A percentile compares a stretch with the other conserved stretches of the same genome.
These are phyloP conservation scores for Morpho helenor DNA, from an alignment of 2,888 invertebrate species.

Conservation along the genomic window DNA sequence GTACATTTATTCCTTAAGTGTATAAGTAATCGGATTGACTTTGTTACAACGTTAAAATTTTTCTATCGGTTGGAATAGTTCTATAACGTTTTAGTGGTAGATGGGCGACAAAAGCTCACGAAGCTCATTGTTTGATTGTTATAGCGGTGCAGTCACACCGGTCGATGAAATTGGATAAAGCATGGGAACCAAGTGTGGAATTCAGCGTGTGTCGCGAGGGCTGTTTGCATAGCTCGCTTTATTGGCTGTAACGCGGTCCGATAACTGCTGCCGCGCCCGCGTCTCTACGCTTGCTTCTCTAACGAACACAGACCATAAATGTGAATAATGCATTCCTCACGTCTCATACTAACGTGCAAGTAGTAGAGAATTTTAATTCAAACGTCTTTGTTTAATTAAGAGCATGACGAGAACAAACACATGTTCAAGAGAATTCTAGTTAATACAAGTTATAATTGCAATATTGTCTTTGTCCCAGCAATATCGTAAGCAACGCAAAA, in stretches of 20 bases:
- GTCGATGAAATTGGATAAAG: slow-evolving; percentile 75
- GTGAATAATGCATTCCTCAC: slow-evolving; percentile 53
- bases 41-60: background rate
- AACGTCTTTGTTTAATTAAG: too few relatives aligned
- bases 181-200: slow-evolving; percentile 72
- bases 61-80: background rate
- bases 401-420: too few relatives aligned
- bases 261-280: slow-evolving; percentile 43
- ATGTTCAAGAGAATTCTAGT: too few relatives aligned
- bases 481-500: background rate
- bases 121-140: slow-evolving; percentile 65
- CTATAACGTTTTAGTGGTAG: slow-evolving; percentile 42
- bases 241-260: slow-evolving; percentile 68
- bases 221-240: slow-evolving; percentile 75
- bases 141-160: slow-evolving; percentile 57
- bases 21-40: too few relatives aligned
- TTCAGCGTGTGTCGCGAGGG: slow-evolving; percentile 57
- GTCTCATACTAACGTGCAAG: slow-evolving; percentile 25
- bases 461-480: background rate
- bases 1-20: too few relatives aligned
- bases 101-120: slow-evolving; percentile 57
- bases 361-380: too few relatives aligned
- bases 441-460: too few relatives aligned
- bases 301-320: slow-evolving; percentile 52
- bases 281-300: slow-evolving; percentile 41